Conservation (phyloP, 1,140 invertebrate genomes). For the Thaumatotibia leucotreta region DNA sequence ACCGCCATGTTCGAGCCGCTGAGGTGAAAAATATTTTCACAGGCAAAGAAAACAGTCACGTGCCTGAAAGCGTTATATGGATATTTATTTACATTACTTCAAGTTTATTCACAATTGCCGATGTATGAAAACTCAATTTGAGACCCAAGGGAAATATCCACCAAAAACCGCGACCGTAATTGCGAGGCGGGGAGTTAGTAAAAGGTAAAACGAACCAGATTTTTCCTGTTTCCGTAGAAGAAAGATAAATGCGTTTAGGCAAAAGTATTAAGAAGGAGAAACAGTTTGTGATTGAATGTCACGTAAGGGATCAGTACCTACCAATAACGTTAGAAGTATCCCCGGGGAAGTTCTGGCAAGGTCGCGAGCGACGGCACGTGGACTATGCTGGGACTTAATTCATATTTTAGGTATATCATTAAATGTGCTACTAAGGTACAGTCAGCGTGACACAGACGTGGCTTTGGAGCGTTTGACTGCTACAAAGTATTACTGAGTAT, state of each 20-base stretch:
- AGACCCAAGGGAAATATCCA: background rate
- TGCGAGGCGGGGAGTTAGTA: background rate
- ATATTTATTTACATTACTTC: background rate
- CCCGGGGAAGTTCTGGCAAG: constrained; percentile 1
- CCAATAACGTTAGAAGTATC: constrained; percentile 27
- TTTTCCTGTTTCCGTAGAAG: background rate
- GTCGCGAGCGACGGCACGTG: background rate
- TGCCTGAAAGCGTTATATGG: too few species aligned
- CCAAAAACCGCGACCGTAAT: background rate
- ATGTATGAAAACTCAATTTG: background rate
- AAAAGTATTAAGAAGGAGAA: constrained; percentile 6
- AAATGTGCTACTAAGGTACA: background rate
- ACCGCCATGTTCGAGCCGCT: too few species aligned
- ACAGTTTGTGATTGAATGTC: constrained; percentile 30
- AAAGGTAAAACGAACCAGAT: background rate
- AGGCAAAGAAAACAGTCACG: too few species aligned
- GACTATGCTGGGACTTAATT: background rate
- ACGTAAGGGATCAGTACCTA: constrained; percentile 31
- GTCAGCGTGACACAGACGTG: too few species aligned
- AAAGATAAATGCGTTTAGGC: background rate
- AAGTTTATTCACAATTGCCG: background rate
- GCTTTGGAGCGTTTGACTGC: too few species aligned
- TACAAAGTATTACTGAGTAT: too few species aligned
- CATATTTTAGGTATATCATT: background rate
- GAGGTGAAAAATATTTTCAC: too few species aligned